Base-by-base conservation (phyloP, 2,888 invertebrate genomes). In the Drosophila parthenogenetica region DNA sequence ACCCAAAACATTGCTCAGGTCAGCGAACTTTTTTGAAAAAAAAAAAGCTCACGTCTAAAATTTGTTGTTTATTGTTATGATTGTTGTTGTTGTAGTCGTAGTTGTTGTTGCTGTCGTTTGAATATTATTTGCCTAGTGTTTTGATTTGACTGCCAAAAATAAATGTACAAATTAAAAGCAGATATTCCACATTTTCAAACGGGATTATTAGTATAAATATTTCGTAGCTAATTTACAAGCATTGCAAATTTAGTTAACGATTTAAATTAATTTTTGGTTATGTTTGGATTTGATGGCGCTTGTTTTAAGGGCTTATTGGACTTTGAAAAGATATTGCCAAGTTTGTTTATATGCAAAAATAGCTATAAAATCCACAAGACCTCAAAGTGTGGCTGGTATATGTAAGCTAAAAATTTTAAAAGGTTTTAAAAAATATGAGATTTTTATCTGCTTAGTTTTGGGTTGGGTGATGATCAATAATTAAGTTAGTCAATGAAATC, bases 11-110 rank as follows among this genome's bases (percentile, higher is more conserved):
- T 82, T 80, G 80, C 69, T 73, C 74, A 72, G 87, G 87, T 88
- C 87, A 90, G 80, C 89, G 87, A 90, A 90, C 87, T 82, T 82
- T 74, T 77, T 42, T 13, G n/a, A n/a, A n/a, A n/a, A n/a, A n/a
- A 13, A 11, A 66, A 55, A 57, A 64, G 66, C 72, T 51, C 64
- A 61, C 79, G 66, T 70, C 83, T 65, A 83, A 82, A 73, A 63
- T 8, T 77, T 69, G 60, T 78, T 71, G 65, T 82, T 74, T 79
- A 72, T 73, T 77, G 58, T 73, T 68, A 59, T 77, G 49, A 58
- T 73, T 66, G 54, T 80, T 59, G 42, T 77, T 61, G 68, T 63
- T 70, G 46, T 42, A 55, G 66, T 61, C 64, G 48, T 53, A 69
- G 37, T 32, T 42, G 42, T 16, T 19, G 51, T 51, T 61, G 35